phyloP scores from a whole-genome alignment of 2,888 invertebrate species.

The Catocala fraxini region DNA sequence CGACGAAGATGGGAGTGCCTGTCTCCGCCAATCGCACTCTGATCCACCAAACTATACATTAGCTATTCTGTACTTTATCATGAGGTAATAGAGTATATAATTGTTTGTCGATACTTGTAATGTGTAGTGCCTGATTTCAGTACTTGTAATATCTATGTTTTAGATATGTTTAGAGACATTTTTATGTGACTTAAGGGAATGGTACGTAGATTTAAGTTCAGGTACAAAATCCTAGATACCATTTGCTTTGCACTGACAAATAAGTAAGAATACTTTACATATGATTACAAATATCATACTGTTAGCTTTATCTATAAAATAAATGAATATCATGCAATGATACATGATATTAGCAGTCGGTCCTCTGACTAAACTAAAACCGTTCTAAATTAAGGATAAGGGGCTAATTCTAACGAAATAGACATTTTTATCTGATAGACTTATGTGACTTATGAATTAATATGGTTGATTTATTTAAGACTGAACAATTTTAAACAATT shows the following conservation, averaged over 20 bases:
- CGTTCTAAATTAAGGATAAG: too few species aligned
- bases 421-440: too few species aligned
- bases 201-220: background rate
- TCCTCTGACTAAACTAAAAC: too few species aligned
- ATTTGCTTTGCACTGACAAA: background rate
- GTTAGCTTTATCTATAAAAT: too few species aligned
- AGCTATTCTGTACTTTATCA: constrained; percentile 16
- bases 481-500: too few species aligned
- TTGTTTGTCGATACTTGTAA: constrained; percentile 8
- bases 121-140: constrained; percentile 12
- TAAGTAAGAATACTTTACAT: background rate
- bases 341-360: too few species aligned
- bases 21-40: constrained; percentile 30
- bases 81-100: constrained; percentile 2
- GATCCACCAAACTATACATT: constrained; percentile 21
- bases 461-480: too few species aligned
- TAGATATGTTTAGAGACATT: constrained; percentile 19
- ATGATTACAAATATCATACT: too few species aligned
- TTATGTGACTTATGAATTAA: too few species aligned
- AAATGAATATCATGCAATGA: too few species aligned
- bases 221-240: background rate
- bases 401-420: too few species aligned
- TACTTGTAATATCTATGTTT: constrained; percentile 12
- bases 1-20: constrained; percentile 40
- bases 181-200: constrained; percentile 16